phyloP scores from a whole-genome alignment of 1,140 invertebrate species.

The Rhagoletis zephyria region DNA sequence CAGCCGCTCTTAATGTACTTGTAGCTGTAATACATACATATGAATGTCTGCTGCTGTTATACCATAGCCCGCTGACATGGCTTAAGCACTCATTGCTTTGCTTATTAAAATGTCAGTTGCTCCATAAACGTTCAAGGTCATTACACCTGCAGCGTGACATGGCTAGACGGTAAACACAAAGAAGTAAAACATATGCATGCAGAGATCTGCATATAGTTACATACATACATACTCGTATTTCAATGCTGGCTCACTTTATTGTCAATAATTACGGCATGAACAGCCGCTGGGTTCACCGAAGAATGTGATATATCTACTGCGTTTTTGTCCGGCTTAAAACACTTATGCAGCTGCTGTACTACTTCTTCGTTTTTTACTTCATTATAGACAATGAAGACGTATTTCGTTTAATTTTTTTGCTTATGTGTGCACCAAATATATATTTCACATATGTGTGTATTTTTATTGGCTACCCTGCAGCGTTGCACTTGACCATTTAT shows the following conservation, averaged over 20 bases:
- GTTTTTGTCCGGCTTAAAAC: neutral
- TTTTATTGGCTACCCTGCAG: neutral
- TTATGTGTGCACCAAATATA: too few species aligned
- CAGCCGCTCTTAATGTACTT: neutral
- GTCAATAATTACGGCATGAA: slow-evolving; percentile 24
- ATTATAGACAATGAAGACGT: neutral
- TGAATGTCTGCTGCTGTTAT: neutral
- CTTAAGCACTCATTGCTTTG: neutral
- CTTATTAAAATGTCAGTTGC: slow-evolving; percentile 42
- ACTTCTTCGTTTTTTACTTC: neutral
- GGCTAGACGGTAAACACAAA: neutral
- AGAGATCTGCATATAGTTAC: neutral
- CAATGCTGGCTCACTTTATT: neutral
- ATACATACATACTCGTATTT: neutral
- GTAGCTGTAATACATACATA: neutral
- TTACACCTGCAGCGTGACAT: slow-evolving; percentile 17
- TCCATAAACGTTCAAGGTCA: slow-evolving; percentile 40
- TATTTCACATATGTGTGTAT: neutral
- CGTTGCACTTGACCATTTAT: neutral
- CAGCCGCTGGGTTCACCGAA: neutral
- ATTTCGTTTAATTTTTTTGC: neutral
- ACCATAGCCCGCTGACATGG: neutral
- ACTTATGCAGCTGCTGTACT: neutral
- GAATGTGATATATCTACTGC: neutral
- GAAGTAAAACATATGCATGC: neutral